A percentile compares a stretch with the other conserved stretches of the same genome.
phyloP scores from a whole-genome alignment of 1,140 invertebrate genomes.

The Araneus ventricosus region DNA sequence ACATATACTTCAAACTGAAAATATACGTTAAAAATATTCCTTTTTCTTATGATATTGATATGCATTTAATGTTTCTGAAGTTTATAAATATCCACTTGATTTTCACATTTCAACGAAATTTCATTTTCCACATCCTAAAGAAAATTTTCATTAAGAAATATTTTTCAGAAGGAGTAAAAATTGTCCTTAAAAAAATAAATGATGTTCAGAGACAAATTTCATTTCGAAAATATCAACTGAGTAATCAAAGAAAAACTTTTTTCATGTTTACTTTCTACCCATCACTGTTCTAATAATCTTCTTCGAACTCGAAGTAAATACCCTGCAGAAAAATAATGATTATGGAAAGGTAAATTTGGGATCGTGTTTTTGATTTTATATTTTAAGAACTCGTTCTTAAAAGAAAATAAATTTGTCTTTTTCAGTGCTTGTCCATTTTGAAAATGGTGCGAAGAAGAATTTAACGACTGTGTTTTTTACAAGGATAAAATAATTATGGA shows the following conservation, averaged over 20 bases:
- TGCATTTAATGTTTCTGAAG: no score
- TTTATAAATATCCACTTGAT: no score
- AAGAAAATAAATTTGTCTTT: neutral
- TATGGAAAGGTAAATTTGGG: neutral
- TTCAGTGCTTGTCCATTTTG: neutral
- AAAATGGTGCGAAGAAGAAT: neutral
- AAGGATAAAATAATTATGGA: neutral
- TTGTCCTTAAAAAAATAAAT: neutral
- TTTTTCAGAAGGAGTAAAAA: neutral
- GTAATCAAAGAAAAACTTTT: neutral
- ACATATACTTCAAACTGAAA: no score
- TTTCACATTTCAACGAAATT: neutral
- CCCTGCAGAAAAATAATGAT: neutral
- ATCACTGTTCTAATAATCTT: neutral
- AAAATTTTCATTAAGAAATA: neutral
- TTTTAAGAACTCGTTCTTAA: neutral
- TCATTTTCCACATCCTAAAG: neutral
- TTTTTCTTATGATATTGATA: no score
- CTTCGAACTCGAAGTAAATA: neutral
- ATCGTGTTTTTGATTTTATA: neutral
- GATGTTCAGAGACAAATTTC: constrained; percentile 34
- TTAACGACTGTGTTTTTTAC: neutral
- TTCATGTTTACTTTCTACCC: neutral
- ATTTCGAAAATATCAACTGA: constrained; percentile 22
- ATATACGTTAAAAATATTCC: no score